These are phyloP conservation scores for Saguinus midas DNA, from an alignment of 2,113 vertebrate genomes.

Conservation along the genomic window DNA sequence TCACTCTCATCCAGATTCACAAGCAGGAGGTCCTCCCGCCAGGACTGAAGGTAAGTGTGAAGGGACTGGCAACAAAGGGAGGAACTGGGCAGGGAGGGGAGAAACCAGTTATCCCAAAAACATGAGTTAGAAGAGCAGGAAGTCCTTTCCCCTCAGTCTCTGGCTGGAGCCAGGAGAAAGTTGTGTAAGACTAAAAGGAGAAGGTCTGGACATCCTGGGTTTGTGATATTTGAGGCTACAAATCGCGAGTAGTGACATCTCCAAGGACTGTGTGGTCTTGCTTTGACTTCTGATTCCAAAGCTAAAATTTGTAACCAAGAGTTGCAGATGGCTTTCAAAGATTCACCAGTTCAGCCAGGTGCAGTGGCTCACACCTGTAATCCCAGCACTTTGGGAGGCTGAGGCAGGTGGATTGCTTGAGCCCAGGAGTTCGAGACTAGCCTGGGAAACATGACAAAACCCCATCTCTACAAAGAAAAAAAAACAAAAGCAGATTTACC, in stretches of 20 bases:
- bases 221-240: background rate
- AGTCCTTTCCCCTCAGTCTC: background rate
- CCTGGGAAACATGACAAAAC: too few species aligned
- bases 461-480: too few species aligned
- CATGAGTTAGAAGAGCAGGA: background rate
- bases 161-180: background rate
- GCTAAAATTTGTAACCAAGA: background rate
- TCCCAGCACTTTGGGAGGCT: too few species aligned
- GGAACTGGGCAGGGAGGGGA: too few species aligned
- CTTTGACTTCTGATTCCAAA: background rate
- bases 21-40: slow-evolving; percentile 84
- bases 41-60: slow-evolving; percentile 86
- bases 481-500: too few species aligned
- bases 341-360: too few species aligned
- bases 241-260: background rate
- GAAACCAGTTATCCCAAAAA: background rate
- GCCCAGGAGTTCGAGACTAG: too few species aligned
- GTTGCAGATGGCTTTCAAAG: background rate
- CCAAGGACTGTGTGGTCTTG: background rate
- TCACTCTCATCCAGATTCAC: slow-evolving; percentile 90
- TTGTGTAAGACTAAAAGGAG: background rate
- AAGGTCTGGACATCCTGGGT: background rate
- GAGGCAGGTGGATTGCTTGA: too few species aligned
- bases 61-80: background rate
- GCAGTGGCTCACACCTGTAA: too few species aligned